Evolutionary conservation across 2,113 vertebrate genomes (phyloP).

Genomic region (Clinocottus analis): DNA sequence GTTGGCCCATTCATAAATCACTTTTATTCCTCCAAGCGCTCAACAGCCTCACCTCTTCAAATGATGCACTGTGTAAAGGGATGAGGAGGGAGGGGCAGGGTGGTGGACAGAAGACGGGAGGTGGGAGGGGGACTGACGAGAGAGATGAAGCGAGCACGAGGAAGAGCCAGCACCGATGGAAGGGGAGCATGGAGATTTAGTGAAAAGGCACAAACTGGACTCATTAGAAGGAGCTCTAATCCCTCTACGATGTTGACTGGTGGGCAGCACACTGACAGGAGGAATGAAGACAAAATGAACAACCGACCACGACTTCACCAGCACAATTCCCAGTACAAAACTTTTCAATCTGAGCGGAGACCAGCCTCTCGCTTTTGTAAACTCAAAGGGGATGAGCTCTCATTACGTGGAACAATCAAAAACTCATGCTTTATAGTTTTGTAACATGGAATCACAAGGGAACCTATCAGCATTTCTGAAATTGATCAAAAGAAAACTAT

Average conservation of each 20-base stretch:
- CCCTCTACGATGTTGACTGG: slow-evolving; percentile 46
- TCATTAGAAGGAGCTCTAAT: slow-evolving; percentile 61
- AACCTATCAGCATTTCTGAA: not conserved
- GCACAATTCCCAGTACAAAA: slow-evolving; percentile 12
- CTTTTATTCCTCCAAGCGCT: slow-evolving; percentile 79
- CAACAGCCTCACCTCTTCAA: slow-evolving; percentile 79
- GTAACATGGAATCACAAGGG: not conserved
- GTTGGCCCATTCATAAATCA: slow-evolving; percentile 83
- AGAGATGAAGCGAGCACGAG: slow-evolving; percentile 47
- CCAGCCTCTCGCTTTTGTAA: not conserved
- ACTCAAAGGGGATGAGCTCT: not conserved
- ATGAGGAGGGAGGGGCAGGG: slow-evolving; percentile 57
- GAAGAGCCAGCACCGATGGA: slow-evolving; percentile 40
- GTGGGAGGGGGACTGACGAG: slow-evolving; percentile 44
- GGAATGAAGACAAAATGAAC: slow-evolving; percentile 49
- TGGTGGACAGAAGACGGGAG: slow-evolving; percentile 14
- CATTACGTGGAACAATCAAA: not conserved
- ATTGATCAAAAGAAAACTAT: not conserved
- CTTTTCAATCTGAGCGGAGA: slow-evolving; percentile 7
- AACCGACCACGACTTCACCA: slow-evolving; percentile 23
- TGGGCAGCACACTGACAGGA: slow-evolving; percentile 24
- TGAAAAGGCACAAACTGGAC: slow-evolving; percentile 59
- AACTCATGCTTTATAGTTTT: not conserved
- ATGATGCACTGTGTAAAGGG: slow-evolving; percentile 82
- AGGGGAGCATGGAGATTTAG: slow-evolving; percentile 36